phyloP scores from a whole-genome alignment of 1,140 invertebrate species.

The Brachionus manjavacas region DNA sequence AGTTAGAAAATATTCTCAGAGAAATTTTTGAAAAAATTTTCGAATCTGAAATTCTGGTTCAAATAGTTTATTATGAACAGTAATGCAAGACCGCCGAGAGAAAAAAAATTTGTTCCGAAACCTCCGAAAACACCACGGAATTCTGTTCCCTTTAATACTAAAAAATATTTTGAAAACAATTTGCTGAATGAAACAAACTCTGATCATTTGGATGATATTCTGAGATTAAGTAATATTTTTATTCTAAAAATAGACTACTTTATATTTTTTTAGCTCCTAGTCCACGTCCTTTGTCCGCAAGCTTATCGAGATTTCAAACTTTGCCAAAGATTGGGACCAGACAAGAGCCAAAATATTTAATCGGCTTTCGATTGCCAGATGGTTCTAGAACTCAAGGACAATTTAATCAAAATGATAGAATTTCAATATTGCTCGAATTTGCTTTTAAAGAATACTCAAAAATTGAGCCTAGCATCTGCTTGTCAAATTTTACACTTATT shows the following conservation, averaged over 20 bases:
- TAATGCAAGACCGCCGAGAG: neutral
- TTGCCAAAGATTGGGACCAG: neutral
- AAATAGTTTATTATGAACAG: neutral
- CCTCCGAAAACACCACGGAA: neutral
- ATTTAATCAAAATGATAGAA: neutral
- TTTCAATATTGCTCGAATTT: neutral
- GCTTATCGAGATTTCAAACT: neutral
- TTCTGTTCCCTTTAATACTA: neutral
- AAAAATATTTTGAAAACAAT: neutral
- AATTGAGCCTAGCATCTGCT: neutral
- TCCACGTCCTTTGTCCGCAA: neutral
- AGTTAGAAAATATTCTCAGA: neutral
- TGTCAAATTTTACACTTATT: neutral
- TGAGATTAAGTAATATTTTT: neutral
- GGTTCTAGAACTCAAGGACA: neutral
- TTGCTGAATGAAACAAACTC: neutral
- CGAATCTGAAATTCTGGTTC: neutral
- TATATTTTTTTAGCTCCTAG: neutral
- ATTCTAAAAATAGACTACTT: neutral
- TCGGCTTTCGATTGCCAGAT: slow-evolving; percentile 4
- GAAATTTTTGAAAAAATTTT: too few relatives aligned
- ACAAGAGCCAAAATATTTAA: neutral
- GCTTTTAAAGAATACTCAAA: neutral
- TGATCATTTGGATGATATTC: neutral
- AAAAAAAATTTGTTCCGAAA: neutral